A percentile compares a stretch with the other conserved stretches of the same genome.
Conservation (phyloP, 2,113 vertebrate species). For the Bubo blakistoni region DNA sequence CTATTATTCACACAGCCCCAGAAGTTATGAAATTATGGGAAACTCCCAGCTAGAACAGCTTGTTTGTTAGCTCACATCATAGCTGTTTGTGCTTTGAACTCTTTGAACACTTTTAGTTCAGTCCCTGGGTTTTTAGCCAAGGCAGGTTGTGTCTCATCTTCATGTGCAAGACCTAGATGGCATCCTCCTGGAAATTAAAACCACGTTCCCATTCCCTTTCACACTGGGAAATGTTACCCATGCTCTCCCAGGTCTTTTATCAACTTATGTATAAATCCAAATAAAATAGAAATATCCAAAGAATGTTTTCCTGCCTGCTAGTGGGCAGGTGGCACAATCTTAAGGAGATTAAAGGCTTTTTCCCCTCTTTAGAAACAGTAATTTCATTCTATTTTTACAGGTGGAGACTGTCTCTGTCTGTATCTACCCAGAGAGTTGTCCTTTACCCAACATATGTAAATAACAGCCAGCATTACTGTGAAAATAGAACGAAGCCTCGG, state of each 20-base stretch:
- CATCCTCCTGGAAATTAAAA: neutral
- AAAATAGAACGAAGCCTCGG: neutral
- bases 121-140: neutral
- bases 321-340: constrained; percentile 45
- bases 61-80: neutral
- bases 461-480: neutral
- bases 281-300: constrained; percentile 17
- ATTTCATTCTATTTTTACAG: constrained; percentile 29
- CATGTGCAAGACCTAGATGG: no score
- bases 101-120: neutral
- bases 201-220: neutral
- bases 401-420: neutral
- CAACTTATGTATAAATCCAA: constrained; percentile 18
- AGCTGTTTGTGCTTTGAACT: neutral
- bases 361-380: neutral
- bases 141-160: neutral
- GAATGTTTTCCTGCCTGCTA: neutral
- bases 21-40: neutral
- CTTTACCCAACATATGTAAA: constrained; percentile 16
- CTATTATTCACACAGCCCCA: neutral
- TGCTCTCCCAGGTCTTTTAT: neutral
- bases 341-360: constrained; percentile 40
- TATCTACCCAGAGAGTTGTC: neutral
- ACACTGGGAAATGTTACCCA: neutral
- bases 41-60: neutral